phyloP scores from a whole-genome alignment of 2,797 vertebrate species.

The Craterocephalus amniculus region DNA sequence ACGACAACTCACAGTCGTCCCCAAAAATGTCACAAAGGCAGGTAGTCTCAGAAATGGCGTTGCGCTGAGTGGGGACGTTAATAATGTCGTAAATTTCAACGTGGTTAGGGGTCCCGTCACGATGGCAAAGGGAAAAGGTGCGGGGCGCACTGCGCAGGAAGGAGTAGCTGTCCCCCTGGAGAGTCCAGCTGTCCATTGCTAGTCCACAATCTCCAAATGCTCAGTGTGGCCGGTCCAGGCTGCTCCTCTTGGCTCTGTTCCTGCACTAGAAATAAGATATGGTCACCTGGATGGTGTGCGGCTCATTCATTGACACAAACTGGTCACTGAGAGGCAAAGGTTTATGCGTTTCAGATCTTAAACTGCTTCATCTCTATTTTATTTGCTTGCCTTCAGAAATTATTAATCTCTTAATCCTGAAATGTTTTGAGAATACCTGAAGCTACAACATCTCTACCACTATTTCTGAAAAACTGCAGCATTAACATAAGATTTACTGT shows the following conservation, averaged over 20 bases:
- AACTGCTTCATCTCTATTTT: slow-evolving; percentile 5
- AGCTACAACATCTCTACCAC: slow-evolving; percentile 12
- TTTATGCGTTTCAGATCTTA: slow-evolving; percentile 8
- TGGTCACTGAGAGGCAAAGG: slow-evolving; percentile 8
- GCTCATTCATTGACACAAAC: slow-evolving; percentile 54
- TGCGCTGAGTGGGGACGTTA: slow-evolving; percentile 73
- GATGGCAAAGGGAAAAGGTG: slow-evolving; percentile 76
- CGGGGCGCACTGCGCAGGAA: slow-evolving; percentile 78
- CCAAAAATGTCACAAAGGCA: slow-evolving; percentile 87
- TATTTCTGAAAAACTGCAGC: slow-evolving; percentile 18
- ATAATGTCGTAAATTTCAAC: slow-evolving; percentile 87
- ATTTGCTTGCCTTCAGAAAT: not conserved
- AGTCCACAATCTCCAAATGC: slow-evolving; percentile 69
- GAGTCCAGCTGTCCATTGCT: slow-evolving; percentile 86
- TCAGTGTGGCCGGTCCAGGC: slow-evolving; percentile 68
- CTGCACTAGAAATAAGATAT: slow-evolving; percentile 69
- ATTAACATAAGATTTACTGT: not conserved
- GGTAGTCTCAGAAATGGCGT: slow-evolving; percentile 84
- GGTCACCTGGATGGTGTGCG: slow-evolving; percentile 60
- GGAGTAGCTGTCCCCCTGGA: slow-evolving; percentile 83
- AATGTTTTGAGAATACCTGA: slow-evolving; percentile 19
- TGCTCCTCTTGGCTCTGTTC: slow-evolving; percentile 58
- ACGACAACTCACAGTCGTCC: slow-evolving; percentile 78
- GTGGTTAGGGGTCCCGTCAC: slow-evolving; percentile 82
- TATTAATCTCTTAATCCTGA: not conserved